Evolutionary conservation across 2,113 vertebrate species (phyloP).

Genomic region (Clinocottus analis): DNA sequence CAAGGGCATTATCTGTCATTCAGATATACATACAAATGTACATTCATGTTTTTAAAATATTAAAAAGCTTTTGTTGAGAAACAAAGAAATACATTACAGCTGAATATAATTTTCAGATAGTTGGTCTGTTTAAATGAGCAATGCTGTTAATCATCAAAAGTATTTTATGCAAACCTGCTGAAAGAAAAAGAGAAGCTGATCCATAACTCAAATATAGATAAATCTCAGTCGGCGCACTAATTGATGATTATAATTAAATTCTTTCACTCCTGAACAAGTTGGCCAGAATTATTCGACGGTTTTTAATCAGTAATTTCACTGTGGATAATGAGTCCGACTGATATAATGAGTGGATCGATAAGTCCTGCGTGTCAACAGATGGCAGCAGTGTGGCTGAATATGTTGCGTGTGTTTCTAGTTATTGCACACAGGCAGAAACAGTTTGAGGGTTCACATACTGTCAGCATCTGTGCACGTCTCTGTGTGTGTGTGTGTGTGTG

Average conservation of each 20-base stretch:
- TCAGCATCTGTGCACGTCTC: not conserved
- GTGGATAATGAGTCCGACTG: constrained; percentile 10
- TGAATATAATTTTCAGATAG: not conserved
- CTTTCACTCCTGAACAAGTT: constrained; percentile 24
- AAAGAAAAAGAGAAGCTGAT: not conserved
- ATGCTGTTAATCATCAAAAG: not conserved
- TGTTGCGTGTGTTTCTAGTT: not conserved
- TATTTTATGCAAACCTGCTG: constrained; percentile 5
- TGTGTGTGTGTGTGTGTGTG: not conserved
- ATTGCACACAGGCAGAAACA: constrained; percentile 2
- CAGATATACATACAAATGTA: not conserved
- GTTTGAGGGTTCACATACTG: not conserved
- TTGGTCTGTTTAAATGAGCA: not conserved
- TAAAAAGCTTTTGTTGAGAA: no score
- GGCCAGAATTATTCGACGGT: constrained; percentile 31
- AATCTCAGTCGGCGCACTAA: constrained; percentile 8
- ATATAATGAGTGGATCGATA: constrained; percentile 26
- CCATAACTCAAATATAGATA: constrained; percentile 18
- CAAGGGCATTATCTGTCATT: constrained; percentile 3
- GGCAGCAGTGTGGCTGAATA: constrained; percentile 30
- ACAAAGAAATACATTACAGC: no score
- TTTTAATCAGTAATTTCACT: constrained; percentile 40
- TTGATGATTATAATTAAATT: constrained; percentile 29
- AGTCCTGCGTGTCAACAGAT: constrained; percentile 52
- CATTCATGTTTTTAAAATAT: not conserved